Evolutionary conservation across 2,113 vertebrate genomes (phyloP), one percentile per base, ranked within the genome.

Genomic region (Sisor rabdophorus): DNA sequence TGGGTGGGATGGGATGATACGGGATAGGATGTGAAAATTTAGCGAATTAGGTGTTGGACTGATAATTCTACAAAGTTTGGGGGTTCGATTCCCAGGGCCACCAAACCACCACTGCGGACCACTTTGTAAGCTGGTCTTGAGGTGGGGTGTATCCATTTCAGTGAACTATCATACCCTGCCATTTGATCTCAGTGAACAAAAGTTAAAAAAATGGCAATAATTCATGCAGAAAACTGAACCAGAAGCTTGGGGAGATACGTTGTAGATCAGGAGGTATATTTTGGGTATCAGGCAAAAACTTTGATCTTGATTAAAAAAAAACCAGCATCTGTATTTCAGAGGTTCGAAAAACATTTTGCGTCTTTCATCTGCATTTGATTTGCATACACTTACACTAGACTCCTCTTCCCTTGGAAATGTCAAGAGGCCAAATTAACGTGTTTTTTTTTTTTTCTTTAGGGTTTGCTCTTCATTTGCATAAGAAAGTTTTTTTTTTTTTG

Each of bases 371-470:
- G 88, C 89, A 91, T 92, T 71, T 73, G n/a, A 90, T 92, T 93
- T 92, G 88, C 91, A 91, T 92, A 44, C n/a, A 78, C 84, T 80
- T 71, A 17, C 86, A 19, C 13, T 4, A 36, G 53, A 32, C n/a
- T 58, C 20, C 32, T 40, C 53, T 17, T 58, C 76, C 65, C 79
- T 92, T 91, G 89, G 88, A 86, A 82, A 86, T 91, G 92, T 92
- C 92, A 91, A 87, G 85, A 92, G 87, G 89, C 88, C 90, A 90
- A 90, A 91, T 91, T 89, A 91, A 93, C 88, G n/a, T 88, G 87
- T 86, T 52, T 44, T 71, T 71, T 86, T 52, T 71, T 71, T 32
- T 65, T 65, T 90, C 89, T 91, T 92, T 88, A 58, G n/a, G n/a
- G 81, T 91, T 91, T 90, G 85, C 90, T 87, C 90, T 87, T 91